These are phyloP conservation scores for Philhelius pedissequus DNA, from an alignment of 2,888 invertebrate genomes.

Conservation along the genomic window DNA sequence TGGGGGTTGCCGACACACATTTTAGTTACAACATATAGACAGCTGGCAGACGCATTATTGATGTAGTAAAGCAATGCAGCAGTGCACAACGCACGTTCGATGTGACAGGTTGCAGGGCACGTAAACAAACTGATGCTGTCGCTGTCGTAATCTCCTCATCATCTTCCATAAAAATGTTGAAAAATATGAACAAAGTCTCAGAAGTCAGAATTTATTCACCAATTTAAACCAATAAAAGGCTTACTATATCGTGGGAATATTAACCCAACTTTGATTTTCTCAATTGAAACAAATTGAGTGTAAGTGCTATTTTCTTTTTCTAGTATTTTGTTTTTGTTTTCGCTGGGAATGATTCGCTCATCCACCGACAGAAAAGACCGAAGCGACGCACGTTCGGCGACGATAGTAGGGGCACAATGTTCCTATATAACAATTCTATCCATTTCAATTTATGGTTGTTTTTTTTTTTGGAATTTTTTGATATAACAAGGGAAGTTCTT, in stretches of 20 bases:
- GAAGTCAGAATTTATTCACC: slow-evolving; percentile 63
- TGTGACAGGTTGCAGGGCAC: background rate
- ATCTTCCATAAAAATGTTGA: slow-evolving; percentile 50
- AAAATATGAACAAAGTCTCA: slow-evolving; percentile 53
- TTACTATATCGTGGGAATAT: slow-evolving; percentile 65
- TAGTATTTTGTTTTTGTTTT: slow-evolving; percentile 15
- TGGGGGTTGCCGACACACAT: background rate
- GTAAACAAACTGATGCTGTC: background rate
- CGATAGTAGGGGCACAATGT: background rate
- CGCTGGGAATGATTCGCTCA: slow-evolving; percentile 1
- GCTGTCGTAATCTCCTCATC: background rate
- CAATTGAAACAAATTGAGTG: slow-evolving; percentile 65
- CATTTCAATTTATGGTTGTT: background rate
- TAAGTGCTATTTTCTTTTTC: slow-evolving; percentile 55
- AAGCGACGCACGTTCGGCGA: background rate
- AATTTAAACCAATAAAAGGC: slow-evolving; percentile 66
- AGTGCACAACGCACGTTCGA: background rate
- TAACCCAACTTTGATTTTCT: slow-evolving; percentile 63
- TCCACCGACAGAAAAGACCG: background rate
- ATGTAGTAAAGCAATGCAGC: background rate
- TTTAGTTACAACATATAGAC: background rate
- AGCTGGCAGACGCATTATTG: background rate
- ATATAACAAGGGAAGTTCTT: background rate
- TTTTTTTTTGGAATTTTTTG: background rate
- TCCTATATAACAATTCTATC: background rate